These are phyloP conservation scores for Apteryx owenii DNA, from an alignment of 2,113 vertebrate species.

Conservation along the genomic window DNA sequence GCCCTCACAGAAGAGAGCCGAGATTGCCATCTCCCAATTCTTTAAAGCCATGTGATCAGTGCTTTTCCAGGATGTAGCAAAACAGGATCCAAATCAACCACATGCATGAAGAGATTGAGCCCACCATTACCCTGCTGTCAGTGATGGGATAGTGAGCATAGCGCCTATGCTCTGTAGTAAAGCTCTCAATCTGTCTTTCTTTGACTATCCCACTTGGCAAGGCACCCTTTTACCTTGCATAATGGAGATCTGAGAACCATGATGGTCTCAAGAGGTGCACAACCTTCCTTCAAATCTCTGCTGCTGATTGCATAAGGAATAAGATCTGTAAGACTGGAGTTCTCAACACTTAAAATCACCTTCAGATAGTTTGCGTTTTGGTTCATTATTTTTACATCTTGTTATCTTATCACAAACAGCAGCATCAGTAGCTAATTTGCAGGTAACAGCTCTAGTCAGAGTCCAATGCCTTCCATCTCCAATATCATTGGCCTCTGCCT, in stretches of 20 bases:
- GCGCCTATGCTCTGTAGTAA: fast-evolving
- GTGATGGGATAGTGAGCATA: fast-evolving
- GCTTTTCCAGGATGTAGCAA: background rate
- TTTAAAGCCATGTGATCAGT: background rate
- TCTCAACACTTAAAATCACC: background rate
- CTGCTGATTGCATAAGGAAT: background rate
- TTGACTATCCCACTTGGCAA: background rate
- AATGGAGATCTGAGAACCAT: background rate
- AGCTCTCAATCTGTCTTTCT: background rate
- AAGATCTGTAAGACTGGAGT: background rate
- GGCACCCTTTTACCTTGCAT: background rate
- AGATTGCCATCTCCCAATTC: background rate
- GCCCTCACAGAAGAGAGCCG: background rate
- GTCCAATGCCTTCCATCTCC: background rate
- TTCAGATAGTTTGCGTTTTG: background rate
- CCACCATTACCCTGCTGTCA: background rate
- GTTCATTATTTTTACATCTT: background rate
- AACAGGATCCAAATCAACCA: background rate
- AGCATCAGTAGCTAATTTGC: background rate
- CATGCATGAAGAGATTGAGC: background rate
- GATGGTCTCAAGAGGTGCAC: background rate
- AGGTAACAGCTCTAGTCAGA: background rate
- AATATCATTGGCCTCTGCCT: background rate
- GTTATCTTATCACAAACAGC: background rate
- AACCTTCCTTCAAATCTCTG: background rate